These are phyloP conservation scores for Strix aluco DNA, from an alignment of 2,113 vertebrate species.

Conservation along the genomic window DNA sequence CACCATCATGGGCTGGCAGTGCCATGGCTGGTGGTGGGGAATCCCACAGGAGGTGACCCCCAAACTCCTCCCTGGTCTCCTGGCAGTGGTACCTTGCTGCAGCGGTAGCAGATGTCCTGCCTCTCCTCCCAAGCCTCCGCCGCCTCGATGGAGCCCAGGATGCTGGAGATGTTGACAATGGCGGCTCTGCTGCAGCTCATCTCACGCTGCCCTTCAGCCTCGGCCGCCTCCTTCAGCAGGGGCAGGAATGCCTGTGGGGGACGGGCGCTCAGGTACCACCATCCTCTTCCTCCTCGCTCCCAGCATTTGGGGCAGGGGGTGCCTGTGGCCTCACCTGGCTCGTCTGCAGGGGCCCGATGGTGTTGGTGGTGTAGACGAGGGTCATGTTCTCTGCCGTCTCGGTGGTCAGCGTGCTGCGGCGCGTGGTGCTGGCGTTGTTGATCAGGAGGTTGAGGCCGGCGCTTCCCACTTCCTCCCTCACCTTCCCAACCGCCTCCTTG, in stretches of 20 bases:
- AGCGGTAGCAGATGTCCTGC: slow-evolving; percentile 49
- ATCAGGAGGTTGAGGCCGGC: slow-evolving; percentile 46
- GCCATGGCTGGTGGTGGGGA: fast-evolving
- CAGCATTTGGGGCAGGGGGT: fast-evolving
- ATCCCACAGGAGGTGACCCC: background rate
- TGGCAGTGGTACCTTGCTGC: background rate
- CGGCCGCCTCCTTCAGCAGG: background rate
- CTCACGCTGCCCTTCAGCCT: background rate
- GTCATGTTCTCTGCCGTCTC: slow-evolving; percentile 35
- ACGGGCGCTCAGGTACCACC: fast-evolving
- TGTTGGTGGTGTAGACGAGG: slow-evolving; percentile 35
- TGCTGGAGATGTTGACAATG: slow-evolving; percentile 49
- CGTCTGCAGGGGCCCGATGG: slow-evolving; percentile 42
- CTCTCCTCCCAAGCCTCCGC: background rate
- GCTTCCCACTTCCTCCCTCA: background rate
- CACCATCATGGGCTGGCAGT: background rate
- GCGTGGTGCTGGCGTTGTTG: background rate
- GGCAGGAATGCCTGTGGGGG: slow-evolving; percentile 12
- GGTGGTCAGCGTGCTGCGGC: background rate
- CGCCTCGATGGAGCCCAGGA: slow-evolving; percentile 35
- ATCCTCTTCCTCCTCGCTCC: background rate
- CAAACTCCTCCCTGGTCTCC: background rate
- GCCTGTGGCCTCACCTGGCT: slow-evolving; percentile 12
- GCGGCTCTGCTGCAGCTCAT: slow-evolving; percentile 50
- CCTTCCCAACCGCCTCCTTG: background rate